Percentiles rank a stretch among this genome's conserved stretches.
phyloP scores from a whole-genome alignment of 2,113 vertebrate species.

The Terrapene triunguis region DNA sequence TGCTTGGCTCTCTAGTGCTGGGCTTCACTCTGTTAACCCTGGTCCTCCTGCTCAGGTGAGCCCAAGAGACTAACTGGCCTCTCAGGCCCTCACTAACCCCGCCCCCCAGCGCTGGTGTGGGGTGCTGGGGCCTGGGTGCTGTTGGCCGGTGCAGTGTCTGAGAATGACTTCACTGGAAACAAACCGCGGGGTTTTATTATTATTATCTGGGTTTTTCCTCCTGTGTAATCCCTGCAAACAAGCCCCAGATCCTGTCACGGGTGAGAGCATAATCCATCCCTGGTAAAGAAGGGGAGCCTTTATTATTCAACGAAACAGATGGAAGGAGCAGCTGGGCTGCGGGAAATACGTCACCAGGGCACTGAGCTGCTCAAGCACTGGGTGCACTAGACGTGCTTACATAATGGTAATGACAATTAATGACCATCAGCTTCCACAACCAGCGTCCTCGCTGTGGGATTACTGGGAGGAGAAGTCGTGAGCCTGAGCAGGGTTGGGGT shows the following conservation, averaged over 20 bases:
- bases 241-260: background rate
- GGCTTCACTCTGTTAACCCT: background rate
- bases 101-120: background rate
- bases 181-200: background rate
- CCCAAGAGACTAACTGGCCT: background rate
- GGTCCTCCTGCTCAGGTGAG: background rate
- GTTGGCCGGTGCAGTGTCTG: background rate
- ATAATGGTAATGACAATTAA: background rate
- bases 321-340: slow-evolving; percentile 1
- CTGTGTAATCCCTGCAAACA: background rate
- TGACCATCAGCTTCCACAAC: background rate
- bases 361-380: background rate
- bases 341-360: background rate
- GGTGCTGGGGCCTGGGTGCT: background rate
- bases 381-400: background rate
- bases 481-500: background rate
- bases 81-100: background rate
- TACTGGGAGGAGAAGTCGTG: background rate
- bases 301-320: background rate
- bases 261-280: background rate
- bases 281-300: fast-evolving
- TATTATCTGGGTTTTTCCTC: slow-evolving; percentile 27
- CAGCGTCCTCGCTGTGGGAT: too few relatives aligned
- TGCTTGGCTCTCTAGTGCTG: background rate
- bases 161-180: fast-evolving